Conservation (phyloP, 2,888 invertebrate species). For the Orchesellides sinensis region DNA sequence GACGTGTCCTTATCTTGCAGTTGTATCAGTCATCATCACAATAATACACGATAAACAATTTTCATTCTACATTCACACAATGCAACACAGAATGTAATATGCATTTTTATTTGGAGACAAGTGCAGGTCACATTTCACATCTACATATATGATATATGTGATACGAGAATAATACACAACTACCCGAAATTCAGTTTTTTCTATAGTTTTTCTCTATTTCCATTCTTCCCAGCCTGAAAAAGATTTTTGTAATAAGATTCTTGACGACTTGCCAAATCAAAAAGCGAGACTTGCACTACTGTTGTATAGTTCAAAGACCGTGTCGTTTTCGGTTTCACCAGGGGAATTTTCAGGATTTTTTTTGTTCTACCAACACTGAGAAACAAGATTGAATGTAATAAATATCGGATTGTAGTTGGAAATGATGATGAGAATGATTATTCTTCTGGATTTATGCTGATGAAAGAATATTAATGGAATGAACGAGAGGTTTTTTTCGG, state of each 20-base stretch:
- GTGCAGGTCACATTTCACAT: too few species aligned
- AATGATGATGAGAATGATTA: neutral
- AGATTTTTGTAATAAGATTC: constrained; percentile 25
- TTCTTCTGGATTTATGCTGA: neutral
- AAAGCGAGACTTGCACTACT: neutral
- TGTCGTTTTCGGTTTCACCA: neutral
- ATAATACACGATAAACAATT: too few species aligned
- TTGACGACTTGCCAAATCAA: constrained; percentile 47
- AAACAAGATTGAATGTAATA: neutral
- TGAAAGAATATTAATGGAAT: neutral
- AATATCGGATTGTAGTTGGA: neutral
- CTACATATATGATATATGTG: too few species aligned
- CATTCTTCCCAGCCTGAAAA: neutral
- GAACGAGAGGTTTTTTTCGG: neutral
- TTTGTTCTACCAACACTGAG: neutral
- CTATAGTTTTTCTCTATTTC: neutral
- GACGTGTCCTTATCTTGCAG: too few species aligned
- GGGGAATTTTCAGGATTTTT: neutral
- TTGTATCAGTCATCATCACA: too few species aligned
- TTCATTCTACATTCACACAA: too few species aligned
- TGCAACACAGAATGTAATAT: too few species aligned
- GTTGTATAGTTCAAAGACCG: constrained; percentile 1
- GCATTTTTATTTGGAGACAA: too few species aligned
- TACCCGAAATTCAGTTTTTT: too few species aligned
- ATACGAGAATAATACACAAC: too few species aligned